Conservation (phyloP, 2,888 invertebrate species). For the Ametastegia equiseti region DNA sequence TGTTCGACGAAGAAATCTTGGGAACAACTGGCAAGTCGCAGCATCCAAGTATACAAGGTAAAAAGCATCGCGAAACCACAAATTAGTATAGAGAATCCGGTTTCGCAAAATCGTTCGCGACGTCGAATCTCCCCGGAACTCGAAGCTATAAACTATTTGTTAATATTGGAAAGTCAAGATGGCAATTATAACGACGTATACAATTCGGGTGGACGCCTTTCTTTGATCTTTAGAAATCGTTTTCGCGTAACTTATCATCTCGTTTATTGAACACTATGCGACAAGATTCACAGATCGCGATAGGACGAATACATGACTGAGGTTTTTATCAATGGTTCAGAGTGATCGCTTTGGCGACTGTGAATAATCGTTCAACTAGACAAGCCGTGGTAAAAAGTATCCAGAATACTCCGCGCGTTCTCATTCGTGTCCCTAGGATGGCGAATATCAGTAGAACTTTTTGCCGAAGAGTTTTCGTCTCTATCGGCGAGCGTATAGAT, state of each 20-base stretch:
- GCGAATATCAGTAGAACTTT: constrained; percentile 1
- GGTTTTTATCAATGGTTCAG: background rate
- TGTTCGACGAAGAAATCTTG: background rate
- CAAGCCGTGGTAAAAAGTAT: background rate
- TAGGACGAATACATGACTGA: too few relatives aligned
- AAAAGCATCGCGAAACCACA: background rate
- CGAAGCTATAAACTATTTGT: background rate
- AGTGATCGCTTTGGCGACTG: background rate
- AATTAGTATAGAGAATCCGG: background rate
- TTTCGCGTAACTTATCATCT: background rate
- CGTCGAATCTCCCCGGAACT: background rate
- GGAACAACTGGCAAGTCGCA: background rate
- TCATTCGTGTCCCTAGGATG: background rate
- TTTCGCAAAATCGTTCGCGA: background rate
- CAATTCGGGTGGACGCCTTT: background rate
- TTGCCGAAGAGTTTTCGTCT: background rate
- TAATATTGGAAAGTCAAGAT: background rate
- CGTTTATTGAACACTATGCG: background rate
- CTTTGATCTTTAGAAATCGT: background rate
- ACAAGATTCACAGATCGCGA: too few relatives aligned
- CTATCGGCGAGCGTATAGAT: background rate
- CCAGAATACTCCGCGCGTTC: background rate
- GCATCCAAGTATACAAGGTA: background rate
- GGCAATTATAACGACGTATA: background rate
- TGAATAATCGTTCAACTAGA: background rate